Percentiles rank a stretch among this genome's conserved stretches.
Evolutionary conservation across 37 sponge, comb jelly and placozoan genomes (phyloP).

Genomic region (Hexactinellida sp.): DNA sequence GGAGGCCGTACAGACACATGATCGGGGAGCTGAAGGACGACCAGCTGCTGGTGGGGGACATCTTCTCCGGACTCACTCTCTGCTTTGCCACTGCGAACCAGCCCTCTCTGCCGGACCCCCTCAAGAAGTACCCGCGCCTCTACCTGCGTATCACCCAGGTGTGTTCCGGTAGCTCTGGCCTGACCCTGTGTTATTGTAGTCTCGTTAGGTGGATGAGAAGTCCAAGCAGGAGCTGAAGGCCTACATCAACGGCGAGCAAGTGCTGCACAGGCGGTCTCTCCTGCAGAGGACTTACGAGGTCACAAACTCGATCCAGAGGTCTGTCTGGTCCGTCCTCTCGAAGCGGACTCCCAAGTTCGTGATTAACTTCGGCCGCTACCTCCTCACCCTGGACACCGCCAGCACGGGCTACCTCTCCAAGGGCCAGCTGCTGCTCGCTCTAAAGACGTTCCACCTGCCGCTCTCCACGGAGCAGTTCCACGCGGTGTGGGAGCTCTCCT

Average conservation of each 20-base stretch:
- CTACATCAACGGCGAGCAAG: not conserved
- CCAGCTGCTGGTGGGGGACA: slow-evolving; percentile 3
- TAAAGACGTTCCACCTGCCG: not conserved
- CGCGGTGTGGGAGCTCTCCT: not conserved
- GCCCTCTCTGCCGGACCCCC: not conserved
- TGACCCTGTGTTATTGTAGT: not conserved
- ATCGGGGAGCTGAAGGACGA: not conserved
- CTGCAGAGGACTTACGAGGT: not conserved
- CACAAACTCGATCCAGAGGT: not conserved
- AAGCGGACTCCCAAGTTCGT: not conserved
- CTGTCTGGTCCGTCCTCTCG: not conserved
- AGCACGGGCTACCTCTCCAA: not conserved
- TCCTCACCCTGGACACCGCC: not conserved
- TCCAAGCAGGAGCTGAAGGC: not conserved
- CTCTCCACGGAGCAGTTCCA: not conserved
- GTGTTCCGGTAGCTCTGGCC: not conserved
- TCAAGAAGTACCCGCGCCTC: not conserved
- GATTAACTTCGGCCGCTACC: not conserved
- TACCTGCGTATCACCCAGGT: not conserved
- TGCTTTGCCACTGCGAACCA: slow-evolving; percentile 5
- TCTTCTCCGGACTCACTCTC: slow-evolving; percentile 7
- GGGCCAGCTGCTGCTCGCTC: not conserved
- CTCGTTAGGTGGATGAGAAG: slow-evolving; percentile 1
- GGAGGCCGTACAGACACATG: not conserved
- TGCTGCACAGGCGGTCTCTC: not conserved